Conservation (phyloP, 2,888 invertebrate genomes). For the Monopis laevigella region DNA sequence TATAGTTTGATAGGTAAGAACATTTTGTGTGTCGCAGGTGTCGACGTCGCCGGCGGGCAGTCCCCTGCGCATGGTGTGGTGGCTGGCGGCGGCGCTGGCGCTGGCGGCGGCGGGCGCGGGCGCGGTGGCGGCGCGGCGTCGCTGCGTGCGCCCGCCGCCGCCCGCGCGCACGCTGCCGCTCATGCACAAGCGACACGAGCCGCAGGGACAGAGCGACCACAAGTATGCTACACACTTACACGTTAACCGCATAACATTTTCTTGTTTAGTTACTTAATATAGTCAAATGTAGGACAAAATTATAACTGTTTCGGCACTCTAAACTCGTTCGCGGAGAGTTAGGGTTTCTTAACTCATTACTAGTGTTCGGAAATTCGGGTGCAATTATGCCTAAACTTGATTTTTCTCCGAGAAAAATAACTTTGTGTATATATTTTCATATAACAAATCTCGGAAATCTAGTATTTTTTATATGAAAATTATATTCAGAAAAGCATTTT, state of each 20-base stretch:
- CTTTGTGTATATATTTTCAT: no score
- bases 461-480: no score
- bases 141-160: constrained; percentile 23
- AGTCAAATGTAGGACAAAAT: no score
- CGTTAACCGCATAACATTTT: neutral
- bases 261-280: neutral
- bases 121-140: constrained; percentile 32
- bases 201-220: constrained; percentile 19
- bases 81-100: constrained; percentile 32
- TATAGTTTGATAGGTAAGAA: neutral
- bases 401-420: no score
- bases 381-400: no score
- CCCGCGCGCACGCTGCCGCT: neutral
- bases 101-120: constrained; percentile 29
- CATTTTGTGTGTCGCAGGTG: neutral
- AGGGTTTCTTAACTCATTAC: no score
- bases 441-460: no score
- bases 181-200: neutral
- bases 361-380: no score
- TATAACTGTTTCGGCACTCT: no score
- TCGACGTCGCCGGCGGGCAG: constrained; percentile 11
- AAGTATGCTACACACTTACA: neutral
- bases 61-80: constrained; percentile 31
- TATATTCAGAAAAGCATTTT: no score
- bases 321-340: no score